These are phyloP conservation scores for Eucriotettix oculatus DNA, from an alignment of 2,888 invertebrate genomes.

Conservation along the genomic window DNA sequence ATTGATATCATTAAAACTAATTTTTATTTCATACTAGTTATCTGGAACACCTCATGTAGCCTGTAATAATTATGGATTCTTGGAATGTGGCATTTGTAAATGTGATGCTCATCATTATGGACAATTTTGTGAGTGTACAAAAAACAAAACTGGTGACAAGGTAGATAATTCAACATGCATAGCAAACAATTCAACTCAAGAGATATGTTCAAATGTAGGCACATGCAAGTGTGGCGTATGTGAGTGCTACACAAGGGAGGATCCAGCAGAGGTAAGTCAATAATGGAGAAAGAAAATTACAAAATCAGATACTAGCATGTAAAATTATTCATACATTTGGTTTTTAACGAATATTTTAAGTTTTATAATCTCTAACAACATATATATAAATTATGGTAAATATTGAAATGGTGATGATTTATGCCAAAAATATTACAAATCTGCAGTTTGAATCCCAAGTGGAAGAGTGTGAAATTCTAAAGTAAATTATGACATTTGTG, in stretches of 20 bases:
- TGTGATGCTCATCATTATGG: constrained; percentile 35
- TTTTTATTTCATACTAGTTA: background rate
- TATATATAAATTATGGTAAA: no score
- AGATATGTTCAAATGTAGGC: constrained; percentile 44
- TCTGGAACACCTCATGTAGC: background rate
- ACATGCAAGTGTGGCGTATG: constrained; percentile 45
- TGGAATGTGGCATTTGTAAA: constrained; percentile 36
- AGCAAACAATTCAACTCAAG: constrained; percentile 19
- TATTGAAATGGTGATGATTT: no score
- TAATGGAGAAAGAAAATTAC: no score
- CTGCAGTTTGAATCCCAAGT: no score
- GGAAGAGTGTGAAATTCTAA: no score
- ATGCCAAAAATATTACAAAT: no score
- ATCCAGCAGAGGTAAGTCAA: constrained; percentile 1
- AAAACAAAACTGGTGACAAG: constrained; percentile 1
- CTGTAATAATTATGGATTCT: constrained; percentile 26
- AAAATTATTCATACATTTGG: no score
- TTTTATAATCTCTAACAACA: no score
- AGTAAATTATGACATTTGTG: no score
- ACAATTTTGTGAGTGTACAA: constrained; percentile 44
- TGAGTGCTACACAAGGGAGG: constrained; percentile 23
- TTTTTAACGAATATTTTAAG: no score
- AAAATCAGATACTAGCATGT: no score
- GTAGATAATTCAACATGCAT: constrained; percentile 21
- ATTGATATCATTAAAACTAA: background rate